Conservation (phyloP, 2,888 invertebrate species). For the Maniola hyperantus region DNA sequence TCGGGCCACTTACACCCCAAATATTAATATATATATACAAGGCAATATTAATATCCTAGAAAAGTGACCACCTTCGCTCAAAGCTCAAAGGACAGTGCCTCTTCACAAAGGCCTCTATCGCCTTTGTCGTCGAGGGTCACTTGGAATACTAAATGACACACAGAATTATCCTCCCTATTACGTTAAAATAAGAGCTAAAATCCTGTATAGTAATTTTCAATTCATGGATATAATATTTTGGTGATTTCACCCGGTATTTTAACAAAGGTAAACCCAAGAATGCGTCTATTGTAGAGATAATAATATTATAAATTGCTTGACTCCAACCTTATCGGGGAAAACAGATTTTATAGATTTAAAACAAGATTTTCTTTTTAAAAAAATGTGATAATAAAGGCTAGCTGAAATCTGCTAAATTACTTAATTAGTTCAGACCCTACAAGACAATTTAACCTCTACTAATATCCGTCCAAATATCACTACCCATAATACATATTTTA, state of each 20-base stretch:
- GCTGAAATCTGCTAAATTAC: too few relatives aligned
- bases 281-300: conserved; percentile 23
- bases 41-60: neutral
- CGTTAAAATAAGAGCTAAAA: neutral
- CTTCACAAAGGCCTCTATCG: conserved; percentile 33
- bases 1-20: too few relatives aligned
- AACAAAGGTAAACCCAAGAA: conserved; percentile 24
- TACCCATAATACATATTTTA: too few relatives aligned
- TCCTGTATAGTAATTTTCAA: conserved; percentile 1
- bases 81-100: conserved; percentile 36
- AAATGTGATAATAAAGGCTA: too few relatives aligned
- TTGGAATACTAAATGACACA: neutral
- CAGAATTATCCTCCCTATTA: neutral
- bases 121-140: conserved; percentile 19
- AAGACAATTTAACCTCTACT: too few relatives aligned
- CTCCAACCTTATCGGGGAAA: conserved; percentile 23
- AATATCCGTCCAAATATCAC: too few relatives aligned
- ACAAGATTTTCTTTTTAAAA: neutral
- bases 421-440: too few relatives aligned
- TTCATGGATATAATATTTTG: neutral
- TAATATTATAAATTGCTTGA: conserved; percentile 26
- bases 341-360: conserved; percentile 15
- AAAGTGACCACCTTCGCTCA: conserved; percentile 8
- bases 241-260: conserved; percentile 19
- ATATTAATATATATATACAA: too few relatives aligned